Evolutionary conservation across 2,113 vertebrate genomes (phyloP).

Genomic region (Mastomys coucha): DNA sequence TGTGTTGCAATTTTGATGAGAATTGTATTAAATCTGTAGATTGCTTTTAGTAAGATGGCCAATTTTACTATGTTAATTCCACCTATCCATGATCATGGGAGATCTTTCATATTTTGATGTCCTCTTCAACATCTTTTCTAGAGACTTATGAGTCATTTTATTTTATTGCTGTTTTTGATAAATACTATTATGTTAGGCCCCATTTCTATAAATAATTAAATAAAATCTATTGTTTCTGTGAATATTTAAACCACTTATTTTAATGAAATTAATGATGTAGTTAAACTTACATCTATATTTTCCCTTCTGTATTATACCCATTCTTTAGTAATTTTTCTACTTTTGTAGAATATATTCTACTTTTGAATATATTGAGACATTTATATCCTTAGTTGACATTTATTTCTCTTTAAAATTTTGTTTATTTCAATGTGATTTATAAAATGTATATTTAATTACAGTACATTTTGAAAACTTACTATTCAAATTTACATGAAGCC

Average conservation of each 20-base stretch:
- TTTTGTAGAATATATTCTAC: background rate
- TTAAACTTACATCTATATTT: constrained; percentile 12
- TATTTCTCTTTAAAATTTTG: background rate
- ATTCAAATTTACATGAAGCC: background rate
- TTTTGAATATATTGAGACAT: constrained; percentile 32
- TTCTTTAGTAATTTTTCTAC: background rate
- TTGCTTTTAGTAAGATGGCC: too few species aligned
- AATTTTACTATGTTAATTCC: too few species aligned
- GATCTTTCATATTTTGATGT: too few species aligned
- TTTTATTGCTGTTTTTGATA: background rate
- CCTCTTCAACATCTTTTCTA: too few species aligned
- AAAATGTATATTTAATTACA: constrained; percentile 9
- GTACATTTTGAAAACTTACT: constrained; percentile 2
- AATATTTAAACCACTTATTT: background rate
- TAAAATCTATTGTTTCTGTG: background rate
- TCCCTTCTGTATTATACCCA: background rate
- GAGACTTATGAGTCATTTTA: background rate
- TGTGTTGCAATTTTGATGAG: too few species aligned
- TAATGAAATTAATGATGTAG: constrained; percentile 29
- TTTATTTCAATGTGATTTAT: background rate
- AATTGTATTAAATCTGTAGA: too few species aligned
- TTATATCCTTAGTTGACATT: constrained; percentile 1
- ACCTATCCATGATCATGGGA: too few species aligned
- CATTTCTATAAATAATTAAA: constrained; percentile 6
- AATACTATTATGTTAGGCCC: background rate